These are phyloP conservation scores for Podotricha telesiphe DNA, from an alignment of 2,888 invertebrate species.

Conservation along the genomic window DNA sequence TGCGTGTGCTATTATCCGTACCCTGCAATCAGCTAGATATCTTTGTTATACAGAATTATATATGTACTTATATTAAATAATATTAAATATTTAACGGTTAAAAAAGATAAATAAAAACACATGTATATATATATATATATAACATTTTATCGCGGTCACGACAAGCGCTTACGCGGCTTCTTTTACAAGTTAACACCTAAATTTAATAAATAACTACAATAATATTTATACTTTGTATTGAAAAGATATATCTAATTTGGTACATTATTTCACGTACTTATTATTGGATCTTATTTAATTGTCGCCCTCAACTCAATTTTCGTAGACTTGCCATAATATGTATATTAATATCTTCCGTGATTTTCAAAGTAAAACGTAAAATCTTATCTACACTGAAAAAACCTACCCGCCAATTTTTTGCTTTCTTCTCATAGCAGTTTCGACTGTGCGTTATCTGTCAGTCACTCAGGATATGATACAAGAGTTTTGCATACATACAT, in stretches of 20 bases:
- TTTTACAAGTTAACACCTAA: constrained; percentile 36
- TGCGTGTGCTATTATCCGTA: constrained; percentile 18
- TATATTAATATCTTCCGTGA: background rate
- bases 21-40: background rate
- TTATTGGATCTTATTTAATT: background rate
- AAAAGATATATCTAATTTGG: background rate
- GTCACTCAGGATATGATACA: too few species aligned
- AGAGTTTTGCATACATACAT: too few species aligned
- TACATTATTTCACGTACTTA: background rate
- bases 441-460: too few species aligned
- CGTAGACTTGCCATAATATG: background rate
- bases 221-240: constrained; percentile 50
- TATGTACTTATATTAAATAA: background rate
- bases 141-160: constrained; percentile 22
- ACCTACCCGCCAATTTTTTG: too few species aligned
- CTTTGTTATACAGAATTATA: background rate
- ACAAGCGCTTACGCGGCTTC: constrained; percentile 38
- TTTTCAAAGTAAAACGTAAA: background rate
- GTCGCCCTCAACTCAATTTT: background rate
- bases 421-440: too few species aligned
- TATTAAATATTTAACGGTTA: background rate
- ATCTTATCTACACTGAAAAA: background rate
- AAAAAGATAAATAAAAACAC: background rate
- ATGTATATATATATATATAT: background rate
- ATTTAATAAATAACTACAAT: constrained; percentile 50